Base-by-base conservation (phyloP, 2,797 vertebrate genomes). In the Clarias laeviceps region DNA sequence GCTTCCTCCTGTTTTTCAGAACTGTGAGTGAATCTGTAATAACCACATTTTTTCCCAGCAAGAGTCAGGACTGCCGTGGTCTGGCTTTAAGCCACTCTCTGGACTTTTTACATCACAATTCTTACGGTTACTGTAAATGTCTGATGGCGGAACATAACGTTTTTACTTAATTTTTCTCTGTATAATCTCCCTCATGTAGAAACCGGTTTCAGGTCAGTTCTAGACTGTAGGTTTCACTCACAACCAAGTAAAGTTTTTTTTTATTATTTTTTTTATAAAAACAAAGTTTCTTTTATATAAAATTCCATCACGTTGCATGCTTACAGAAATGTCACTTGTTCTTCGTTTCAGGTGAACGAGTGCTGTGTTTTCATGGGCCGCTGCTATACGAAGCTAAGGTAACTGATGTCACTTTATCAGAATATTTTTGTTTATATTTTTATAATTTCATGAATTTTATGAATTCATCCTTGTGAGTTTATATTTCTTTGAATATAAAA, bases 371-470 rank as follows among this genome's bases (percentile, higher is more conserved):
- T 96, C 98, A 99, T 96, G 98, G 98, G 91, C 98, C 98, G 95
- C 97, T 99, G 93, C 97, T 99, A 86, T 99, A 99, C 91, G 98
- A 99, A 97, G 98, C 98, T 92, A 99, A 99, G 98, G 98, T 99
- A 96, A 22, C 73, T 18, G 20, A 34, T 69, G 5, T 11, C 1
- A 22, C 27, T 70, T 15, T 24, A 17, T 80, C 18, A 56, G 17
- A 32, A 2, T 34, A 22, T 34, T 24, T 34, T 12, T 50, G 2
- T 50, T 50, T 45, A 11, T 11, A 11, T 8, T 50, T 50, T 50
- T 12, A 50, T 50, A 50, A 50, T n/a, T n/a, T n/a, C n/a, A n/a
- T n/a, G n/a, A n/a, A n/a, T n/a, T n/a, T n/a, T 50, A 12, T 12
- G 11, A 50, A 12, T 50, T 50, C 11, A 32, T 57, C 7, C 56